These are phyloP conservation scores for Diceros bicornis DNA, from an alignment of 2,797 vertebrate genomes.

Conservation along the genomic window DNA sequence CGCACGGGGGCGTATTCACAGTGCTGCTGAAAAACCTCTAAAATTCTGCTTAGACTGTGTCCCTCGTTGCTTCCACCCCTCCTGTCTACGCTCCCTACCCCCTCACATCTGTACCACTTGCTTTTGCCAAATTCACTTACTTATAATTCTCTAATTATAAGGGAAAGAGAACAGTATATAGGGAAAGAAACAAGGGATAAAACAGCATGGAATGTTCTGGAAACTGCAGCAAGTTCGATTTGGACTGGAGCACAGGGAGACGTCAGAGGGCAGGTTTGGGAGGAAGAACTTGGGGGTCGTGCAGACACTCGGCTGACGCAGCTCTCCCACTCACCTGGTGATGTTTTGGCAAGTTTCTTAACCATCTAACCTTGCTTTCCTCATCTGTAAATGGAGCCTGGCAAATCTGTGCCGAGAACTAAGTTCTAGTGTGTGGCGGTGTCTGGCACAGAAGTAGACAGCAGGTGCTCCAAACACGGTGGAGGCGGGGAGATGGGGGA, in stretches of 20 bases:
- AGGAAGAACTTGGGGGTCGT: not conserved
- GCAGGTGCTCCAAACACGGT: not conserved
- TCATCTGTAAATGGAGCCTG: not conserved
- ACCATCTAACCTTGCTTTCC: not conserved
- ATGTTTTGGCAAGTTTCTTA: not conserved
- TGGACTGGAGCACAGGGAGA: not conserved
- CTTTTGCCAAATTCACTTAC: not conserved
- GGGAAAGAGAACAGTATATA: not conserved
- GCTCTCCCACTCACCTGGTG: not conserved
- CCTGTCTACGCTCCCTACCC: not conserved
- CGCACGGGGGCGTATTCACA: rapidly evolving
- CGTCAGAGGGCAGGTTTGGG: rapidly evolving
- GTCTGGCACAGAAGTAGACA: not conserved
- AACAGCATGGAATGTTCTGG: not conserved
- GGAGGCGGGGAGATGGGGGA: rapidly evolving
- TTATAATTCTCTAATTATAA: not conserved
- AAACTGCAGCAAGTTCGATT: not conserved
- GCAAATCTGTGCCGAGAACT: not conserved
- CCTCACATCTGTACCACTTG: not conserved
- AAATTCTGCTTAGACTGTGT: rapidly evolving
- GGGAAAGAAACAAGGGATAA: not conserved
- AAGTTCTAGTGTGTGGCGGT: not conserved
- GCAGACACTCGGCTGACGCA: not conserved
- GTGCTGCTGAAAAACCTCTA: not conserved
- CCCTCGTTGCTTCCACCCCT: not conserved